Evolutionary conservation across 2,113 vertebrate genomes (phyloP).

Genomic region (Terrapene triunguis): DNA sequence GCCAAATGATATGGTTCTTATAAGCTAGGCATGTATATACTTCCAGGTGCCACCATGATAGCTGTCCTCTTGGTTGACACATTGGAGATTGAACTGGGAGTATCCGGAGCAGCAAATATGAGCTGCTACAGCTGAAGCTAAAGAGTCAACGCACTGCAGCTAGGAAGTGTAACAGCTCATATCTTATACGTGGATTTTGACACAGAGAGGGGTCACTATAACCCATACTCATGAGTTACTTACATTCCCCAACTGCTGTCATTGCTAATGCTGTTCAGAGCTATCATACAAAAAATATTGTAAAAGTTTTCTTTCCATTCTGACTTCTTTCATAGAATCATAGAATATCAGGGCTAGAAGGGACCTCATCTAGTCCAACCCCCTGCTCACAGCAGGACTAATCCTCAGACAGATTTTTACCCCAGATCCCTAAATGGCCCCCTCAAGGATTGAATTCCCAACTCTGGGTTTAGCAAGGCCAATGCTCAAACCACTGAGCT

Average conservation of each 20-base stretch:
- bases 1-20: not conserved
- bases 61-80: not conserved
- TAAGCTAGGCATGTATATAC: not conserved
- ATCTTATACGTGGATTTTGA: not conserved
- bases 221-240: not conserved
- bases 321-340: not conserved
- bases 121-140: not conserved
- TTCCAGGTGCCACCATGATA: not conserved
- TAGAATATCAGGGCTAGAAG: too few relatives aligned
- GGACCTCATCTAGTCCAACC: too few relatives aligned
- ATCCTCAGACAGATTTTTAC: too few relatives aligned
- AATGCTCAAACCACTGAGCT: too few relatives aligned
- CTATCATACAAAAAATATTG: not conserved
- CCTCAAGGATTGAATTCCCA: too few relatives aligned
- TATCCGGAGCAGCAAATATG: not conserved
- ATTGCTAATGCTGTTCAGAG: not conserved
- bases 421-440: too few relatives aligned
- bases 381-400: too few relatives aligned
- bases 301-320: not conserved
- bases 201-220: not conserved
- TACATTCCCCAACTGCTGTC: not conserved
- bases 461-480: too few relatives aligned
- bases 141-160: not conserved
- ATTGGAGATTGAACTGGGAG: not conserved
- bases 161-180: not conserved